Evolutionary conservation across 2,888 invertebrate genomes (phyloP), one percentile per base, ranked within the genome.

Genomic region (Linnaemya vulpina): DNA sequence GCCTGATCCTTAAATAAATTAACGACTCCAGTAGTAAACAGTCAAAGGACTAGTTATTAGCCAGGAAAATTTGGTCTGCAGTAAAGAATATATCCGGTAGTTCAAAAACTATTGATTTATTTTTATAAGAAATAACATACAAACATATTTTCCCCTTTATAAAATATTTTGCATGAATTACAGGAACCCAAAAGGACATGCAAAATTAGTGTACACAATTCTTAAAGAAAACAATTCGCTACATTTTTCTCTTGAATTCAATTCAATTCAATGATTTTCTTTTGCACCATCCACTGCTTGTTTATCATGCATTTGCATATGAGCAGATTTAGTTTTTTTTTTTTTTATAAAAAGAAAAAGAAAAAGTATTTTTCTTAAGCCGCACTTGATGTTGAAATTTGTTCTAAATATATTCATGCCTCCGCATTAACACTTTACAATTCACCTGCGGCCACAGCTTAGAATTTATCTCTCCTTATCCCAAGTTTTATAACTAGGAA

Each of bases 391-490:
- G 43, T 35, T 51, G 30, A 15, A 68, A 49, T 62, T 70, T 71
- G 46, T 70, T 77, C 63, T 30, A 30, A 30, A 58, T 73, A 68
- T 77, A 63, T 73, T 77, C 68, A 63, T 81, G 63, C 53, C 55
- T 68, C 77, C 55, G 49, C 63, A 81, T 77, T 81, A 84, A 77
- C 67, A 84, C 77, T 77, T 84, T 49, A 74, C 68, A 74, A 81
- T 49, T 22, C 81, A 81, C 84, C 84, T 84, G 81, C 74, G 81
- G 81, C 74, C 49, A 60, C 63, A 63, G 22, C 25, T 49, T 22
- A 60, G 15, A 60, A 30, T 22, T 46, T 46, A 30, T 30, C 46
- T 35, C 51, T 51, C 1, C 25, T 15, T 10, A 70, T 17, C 51
- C 62, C 15, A 77, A 35, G 38, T 67, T 55, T 40, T 62, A 22